A percentile compares a stretch with the other conserved stretches of the same genome.
These are phyloP conservation scores for Strix uralensis DNA, from an alignment of 2,113 vertebrate genomes.

Conservation along the genomic window DNA sequence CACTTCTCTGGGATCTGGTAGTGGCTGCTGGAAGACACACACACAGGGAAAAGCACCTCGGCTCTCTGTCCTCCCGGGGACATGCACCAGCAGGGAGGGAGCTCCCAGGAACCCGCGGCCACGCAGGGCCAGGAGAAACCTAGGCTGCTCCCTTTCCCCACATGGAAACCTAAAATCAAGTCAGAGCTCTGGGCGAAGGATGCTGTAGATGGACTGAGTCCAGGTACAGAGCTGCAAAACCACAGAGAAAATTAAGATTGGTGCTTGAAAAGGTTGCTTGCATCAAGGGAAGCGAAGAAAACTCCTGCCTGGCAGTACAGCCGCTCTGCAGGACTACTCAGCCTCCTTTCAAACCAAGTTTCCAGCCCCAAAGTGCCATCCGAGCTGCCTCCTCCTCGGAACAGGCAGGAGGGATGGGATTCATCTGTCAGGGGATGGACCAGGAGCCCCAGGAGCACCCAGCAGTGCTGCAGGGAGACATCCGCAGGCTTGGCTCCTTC, in stretches of 20 bases:
- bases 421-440: background rate
- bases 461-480: background rate
- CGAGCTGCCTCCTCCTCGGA: rapidly evolving
- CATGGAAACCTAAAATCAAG: background rate
- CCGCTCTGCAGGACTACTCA: background rate
- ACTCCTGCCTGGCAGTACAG: background rate
- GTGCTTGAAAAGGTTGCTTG: background rate
- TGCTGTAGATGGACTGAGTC: background rate
- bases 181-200: background rate
- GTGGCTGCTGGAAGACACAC: background rate
- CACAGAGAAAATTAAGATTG: background rate
- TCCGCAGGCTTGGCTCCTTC: background rate
- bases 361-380: background rate
- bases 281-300: background rate
- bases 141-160: background rate
- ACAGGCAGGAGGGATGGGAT: background rate
- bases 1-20: background rate
- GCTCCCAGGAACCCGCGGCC: rapidly evolving
- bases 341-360: background rate
- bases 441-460: background rate
- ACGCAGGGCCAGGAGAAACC: rapidly evolving
- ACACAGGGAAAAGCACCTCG: background rate
- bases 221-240: background rate
- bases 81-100: rapidly evolving
- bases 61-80: background rate